These are phyloP conservation scores for Arge pagana DNA, from an alignment of 2,888 invertebrate species.

Conservation along the genomic window DNA sequence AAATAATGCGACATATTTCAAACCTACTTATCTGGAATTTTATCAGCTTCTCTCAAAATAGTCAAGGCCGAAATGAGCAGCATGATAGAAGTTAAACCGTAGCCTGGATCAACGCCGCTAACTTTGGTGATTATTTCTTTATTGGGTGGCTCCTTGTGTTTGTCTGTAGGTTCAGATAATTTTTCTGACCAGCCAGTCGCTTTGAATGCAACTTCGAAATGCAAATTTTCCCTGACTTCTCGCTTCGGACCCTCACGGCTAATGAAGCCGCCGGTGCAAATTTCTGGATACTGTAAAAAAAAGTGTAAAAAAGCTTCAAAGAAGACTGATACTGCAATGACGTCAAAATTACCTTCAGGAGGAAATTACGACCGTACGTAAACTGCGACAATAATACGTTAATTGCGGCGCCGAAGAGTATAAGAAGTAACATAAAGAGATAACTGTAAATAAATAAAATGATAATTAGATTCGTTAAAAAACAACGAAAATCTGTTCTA, in stretches of 20 bases:
- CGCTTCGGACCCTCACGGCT: constrained; percentile 70
- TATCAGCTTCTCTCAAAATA: constrained; percentile 74
- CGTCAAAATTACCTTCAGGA: constrained; percentile 63
- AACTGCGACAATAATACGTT: constrained; percentile 62
- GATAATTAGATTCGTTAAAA: too few species aligned
- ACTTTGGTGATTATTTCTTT: constrained; percentile 72
- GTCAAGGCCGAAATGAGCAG: constrained; percentile 75
- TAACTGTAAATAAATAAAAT: too few species aligned
- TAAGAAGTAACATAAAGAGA: constrained; percentile 29
- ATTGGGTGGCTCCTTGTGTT: constrained; percentile 65
- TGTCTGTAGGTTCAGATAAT: constrained; percentile 62
- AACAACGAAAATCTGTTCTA: neutral
- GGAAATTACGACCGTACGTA: constrained; percentile 66
- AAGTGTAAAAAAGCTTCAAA: neutral
- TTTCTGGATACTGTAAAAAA: constrained; percentile 64
- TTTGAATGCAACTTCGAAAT: constrained; percentile 71
- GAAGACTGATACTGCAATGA: constrained; percentile 5
- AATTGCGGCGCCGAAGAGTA: neutral
- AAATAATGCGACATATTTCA: too few species aligned
- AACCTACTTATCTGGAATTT: constrained; percentile 74
- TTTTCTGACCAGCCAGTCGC: constrained; percentile 81
- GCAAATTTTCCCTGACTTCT: constrained; percentile 64
- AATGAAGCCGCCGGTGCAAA: constrained; percentile 75
- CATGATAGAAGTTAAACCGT: constrained; percentile 78
- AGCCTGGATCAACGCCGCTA: constrained; percentile 74